Base-by-base conservation (phyloP, 2,888 invertebrate genomes). In the Ochropleura leucogaster region DNA sequence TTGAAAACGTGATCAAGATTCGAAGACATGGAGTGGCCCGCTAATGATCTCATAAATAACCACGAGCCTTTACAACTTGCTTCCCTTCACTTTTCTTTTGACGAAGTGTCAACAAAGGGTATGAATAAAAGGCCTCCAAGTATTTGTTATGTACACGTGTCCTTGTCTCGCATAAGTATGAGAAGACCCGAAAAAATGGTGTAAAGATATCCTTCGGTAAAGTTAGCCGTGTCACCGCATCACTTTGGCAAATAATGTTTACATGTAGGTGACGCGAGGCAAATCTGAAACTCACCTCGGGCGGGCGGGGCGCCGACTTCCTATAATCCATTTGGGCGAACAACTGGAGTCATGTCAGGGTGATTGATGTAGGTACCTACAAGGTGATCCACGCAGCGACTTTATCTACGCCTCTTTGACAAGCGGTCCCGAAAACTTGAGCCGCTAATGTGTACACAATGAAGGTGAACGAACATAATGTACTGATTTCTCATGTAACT, bases 281-380 rank as follows among this genome's bases (percentile, higher is more conserved):
- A 94, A 95, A 95, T 95, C 93, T 93, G 94, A 93, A 88, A 93
- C 92, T 94, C 94, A 94, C 93, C 92, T 93, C 87, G 78, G 84
- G 83, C 88, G 90, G 90, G 91, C 84, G 91, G 90, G 94, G 93
- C 91, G 89, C 88, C 89, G 92, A 92, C 94, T 95, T 94, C 93
- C 95, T 94, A 95, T 96, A 96, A 96, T 96, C 96, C 95, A 96
- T 96, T 96, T 94, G 93, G 94, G 93, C 93, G 94, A 95, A 95
- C 95, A 94, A 94, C 95, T 94, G 93, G 90, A 95, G 94, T 95
- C 94, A 94, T 94, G 96, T 96, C 94, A 94, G 90, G 89, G 93
- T 96, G 96, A 96, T 96, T 96, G 96, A 96, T 96, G 95, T 93
- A 92, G 91, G 91, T 91, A 89, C 89, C 88, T 90, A 91, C 91